Conservation (phyloP, 2,888 invertebrate species). For the Clostera curtula region DNA sequence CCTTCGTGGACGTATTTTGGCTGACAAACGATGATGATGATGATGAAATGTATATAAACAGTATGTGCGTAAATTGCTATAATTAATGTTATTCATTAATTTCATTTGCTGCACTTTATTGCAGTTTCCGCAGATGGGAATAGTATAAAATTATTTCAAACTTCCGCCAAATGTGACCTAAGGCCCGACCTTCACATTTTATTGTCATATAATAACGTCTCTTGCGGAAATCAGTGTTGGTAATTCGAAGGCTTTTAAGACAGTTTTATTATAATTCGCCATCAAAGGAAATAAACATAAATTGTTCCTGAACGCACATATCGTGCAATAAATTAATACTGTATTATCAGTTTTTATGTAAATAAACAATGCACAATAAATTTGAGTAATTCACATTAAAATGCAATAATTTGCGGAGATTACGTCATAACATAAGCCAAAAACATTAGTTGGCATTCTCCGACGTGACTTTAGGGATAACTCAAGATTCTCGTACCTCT, state of each 20-base stretch:
- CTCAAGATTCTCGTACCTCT: too few species aligned
- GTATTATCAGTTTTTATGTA: slow-evolving; percentile 12
- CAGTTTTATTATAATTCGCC: slow-evolving; percentile 22
- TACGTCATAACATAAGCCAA: too few species aligned
- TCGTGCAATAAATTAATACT: slow-evolving; percentile 20
- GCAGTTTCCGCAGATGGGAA: too few species aligned
- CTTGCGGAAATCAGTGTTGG: slow-evolving; percentile 30
- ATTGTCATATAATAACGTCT: slow-evolving; percentile 28
- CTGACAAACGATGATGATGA: too few species aligned
- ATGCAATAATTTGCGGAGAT: too few species aligned
- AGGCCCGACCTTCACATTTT: slow-evolving; percentile 30
- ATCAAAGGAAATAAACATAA: slow-evolving; percentile 25
- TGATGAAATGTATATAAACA: too few species aligned
- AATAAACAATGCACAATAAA: background rate
- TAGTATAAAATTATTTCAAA: slow-evolving; percentile 9
- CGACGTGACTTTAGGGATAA: too few species aligned
- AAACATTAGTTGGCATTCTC: too few species aligned
- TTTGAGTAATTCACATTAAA: background rate
- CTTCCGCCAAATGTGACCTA: slow-evolving; percentile 37
- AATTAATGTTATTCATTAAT: too few species aligned
- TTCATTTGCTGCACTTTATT: too few species aligned
- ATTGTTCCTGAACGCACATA: slow-evolving; percentile 18
- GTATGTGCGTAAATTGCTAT: too few species aligned
- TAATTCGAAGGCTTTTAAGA: slow-evolving; percentile 24
- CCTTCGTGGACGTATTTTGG: too few species aligned